phyloP scores from a whole-genome alignment of 2,888 invertebrate genomes.

The Eupithecia tripunctaria region DNA sequence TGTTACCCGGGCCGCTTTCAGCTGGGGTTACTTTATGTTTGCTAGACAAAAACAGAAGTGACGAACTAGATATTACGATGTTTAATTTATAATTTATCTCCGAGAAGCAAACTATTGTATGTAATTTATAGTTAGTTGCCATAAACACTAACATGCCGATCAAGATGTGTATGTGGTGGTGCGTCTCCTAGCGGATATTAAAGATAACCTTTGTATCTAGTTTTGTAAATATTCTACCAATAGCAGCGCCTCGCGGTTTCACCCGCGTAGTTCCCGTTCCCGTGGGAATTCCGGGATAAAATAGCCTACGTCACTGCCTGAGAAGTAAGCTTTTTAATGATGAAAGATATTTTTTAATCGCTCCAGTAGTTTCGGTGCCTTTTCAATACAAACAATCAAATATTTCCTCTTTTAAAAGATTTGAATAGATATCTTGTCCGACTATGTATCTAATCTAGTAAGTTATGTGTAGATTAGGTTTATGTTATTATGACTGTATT shows the following conservation, averaged over 20 bases:
- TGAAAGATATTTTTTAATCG: no score
- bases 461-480: neutral
- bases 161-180: no score
- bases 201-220: constrained; percentile 18
- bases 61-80: neutral
- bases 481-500: neutral
- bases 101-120: neutral
- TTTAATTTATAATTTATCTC: neutral
- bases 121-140: neutral
- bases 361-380: no score
- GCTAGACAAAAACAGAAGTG: neutral
- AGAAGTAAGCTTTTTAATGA: no score
- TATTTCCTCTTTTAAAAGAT: no score
- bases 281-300: no score
- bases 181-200: constrained; percentile 15
- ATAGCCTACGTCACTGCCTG: no score
- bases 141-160: neutral
- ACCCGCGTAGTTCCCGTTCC: no score
- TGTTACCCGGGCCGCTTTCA: neutral
- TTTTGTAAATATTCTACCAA: constrained; percentile 13
- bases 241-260: no score
- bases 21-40: neutral
- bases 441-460: neutral
- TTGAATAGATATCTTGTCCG: neutral
- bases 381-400: no score